phyloP scores from a whole-genome alignment of 2,113 vertebrate species.

The Aviceda subcristata region DNA sequence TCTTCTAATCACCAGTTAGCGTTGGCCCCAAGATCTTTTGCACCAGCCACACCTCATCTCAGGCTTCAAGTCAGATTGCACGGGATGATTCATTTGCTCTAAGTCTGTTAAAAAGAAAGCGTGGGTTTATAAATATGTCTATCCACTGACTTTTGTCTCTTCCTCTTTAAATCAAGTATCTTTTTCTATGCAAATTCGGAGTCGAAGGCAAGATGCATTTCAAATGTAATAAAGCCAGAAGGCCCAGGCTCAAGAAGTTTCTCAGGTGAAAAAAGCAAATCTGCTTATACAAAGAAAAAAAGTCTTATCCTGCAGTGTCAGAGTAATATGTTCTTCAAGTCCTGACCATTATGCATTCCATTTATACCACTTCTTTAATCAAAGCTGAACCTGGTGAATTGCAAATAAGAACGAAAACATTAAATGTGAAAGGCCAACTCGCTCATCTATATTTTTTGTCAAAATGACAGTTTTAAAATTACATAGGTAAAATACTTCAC shows the following conservation, averaged over 20 bases:
- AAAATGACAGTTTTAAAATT: slow-evolving; percentile 82
- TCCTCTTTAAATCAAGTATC: slow-evolving; percentile 38
- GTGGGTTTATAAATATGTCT: background rate
- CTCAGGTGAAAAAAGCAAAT: slow-evolving; percentile 59
- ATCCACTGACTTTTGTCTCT: slow-evolving; percentile 20
- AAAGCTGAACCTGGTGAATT: slow-evolving; percentile 74
- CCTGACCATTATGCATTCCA: slow-evolving; percentile 62
- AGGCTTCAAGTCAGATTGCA: background rate
- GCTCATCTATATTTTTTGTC: slow-evolving; percentile 78
- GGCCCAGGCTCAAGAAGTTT: slow-evolving; percentile 38
- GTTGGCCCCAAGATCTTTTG: background rate
- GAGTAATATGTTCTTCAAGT: slow-evolving; percentile 58
- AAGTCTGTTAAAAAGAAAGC: slow-evolving; percentile 1
- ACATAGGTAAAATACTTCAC: slow-evolving; percentile 76
- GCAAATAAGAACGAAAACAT: slow-evolving; percentile 77
- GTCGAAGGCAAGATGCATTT: slow-evolving; percentile 1
- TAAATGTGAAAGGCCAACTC: slow-evolving; percentile 79
- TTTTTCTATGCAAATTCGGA: slow-evolving; percentile 29
- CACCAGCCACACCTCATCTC: background rate
- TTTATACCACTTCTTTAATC: slow-evolving; percentile 73
- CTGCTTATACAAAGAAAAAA: slow-evolving; percentile 51
- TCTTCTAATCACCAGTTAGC: background rate
- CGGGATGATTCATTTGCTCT: background rate
- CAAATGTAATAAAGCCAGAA: slow-evolving; percentile 31
- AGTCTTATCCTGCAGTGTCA: slow-evolving; percentile 32